Percentiles rank a stretch among this genome's conserved stretches.
Evolutionary conservation across 2,888 invertebrate genomes (phyloP).

Genomic region (Pilophorus perplexus): DNA sequence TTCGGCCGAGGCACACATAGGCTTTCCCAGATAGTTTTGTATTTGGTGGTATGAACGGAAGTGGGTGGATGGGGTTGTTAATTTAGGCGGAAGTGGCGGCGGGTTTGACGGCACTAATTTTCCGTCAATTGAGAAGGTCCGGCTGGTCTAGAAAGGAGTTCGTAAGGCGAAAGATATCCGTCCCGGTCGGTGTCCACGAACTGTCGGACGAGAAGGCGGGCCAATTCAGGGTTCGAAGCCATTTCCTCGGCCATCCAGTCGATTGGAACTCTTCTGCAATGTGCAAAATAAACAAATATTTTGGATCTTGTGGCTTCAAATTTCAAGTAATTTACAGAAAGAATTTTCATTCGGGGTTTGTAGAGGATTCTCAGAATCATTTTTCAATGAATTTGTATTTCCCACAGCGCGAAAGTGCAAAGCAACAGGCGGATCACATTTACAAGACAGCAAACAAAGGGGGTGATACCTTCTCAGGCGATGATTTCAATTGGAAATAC

Average conservation of each 20-base stretch:
- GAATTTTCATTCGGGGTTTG: too few species aligned
- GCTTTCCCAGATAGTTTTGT: not conserved
- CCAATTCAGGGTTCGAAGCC: slow-evolving; percentile 60
- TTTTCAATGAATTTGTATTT: too few species aligned
- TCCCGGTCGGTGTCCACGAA: slow-evolving; percentile 60
- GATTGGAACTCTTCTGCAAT: slow-evolving; percentile 50
- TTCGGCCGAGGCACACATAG: too few species aligned
- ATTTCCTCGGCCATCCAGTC: slow-evolving; percentile 54
- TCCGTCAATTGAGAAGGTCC: slow-evolving; percentile 4
- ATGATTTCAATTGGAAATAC: too few species aligned
- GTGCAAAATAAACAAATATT: too few species aligned
- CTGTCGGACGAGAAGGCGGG: slow-evolving; percentile 59
- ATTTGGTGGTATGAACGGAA: not conserved
- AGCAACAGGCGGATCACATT: too few species aligned
- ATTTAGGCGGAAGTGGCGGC: not conserved
- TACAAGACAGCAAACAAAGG: too few species aligned
- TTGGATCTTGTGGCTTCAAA: too few species aligned
- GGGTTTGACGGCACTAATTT: slow-evolving; percentile 11
- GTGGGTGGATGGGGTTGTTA: not conserved
- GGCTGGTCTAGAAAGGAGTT: slow-evolving; percentile 54
- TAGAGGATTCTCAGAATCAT: too few species aligned
- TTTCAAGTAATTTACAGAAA: too few species aligned
- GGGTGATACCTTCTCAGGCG: too few species aligned
- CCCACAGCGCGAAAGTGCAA: too few species aligned
- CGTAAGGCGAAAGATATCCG: slow-evolving; percentile 59